Evolutionary conservation across 2,888 invertebrate genomes (phyloP).

Genomic region (Leptopilina drosophilae): DNA sequence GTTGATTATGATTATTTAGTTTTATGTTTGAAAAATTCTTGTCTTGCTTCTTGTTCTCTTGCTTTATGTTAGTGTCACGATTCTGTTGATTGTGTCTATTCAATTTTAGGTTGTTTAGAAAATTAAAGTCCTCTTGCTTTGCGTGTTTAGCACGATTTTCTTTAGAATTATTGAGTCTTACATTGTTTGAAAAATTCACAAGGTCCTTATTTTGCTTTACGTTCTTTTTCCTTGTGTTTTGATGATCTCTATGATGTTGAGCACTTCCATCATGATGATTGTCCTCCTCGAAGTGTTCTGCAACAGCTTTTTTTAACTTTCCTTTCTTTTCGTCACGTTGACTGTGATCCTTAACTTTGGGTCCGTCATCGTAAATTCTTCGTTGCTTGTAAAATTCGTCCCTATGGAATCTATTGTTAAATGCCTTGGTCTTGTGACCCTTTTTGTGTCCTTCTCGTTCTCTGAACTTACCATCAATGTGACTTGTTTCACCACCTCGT

Average conservation of each 20-base stretch:
- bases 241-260: slow-evolving; percentile 83
- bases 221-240: slow-evolving; percentile 53
- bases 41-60: too few relatives aligned
- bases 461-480: slow-evolving; percentile 84
- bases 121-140: too few relatives aligned
- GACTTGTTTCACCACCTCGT: slow-evolving; percentile 83
- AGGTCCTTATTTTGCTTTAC: too few relatives aligned
- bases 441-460: slow-evolving; percentile 88
- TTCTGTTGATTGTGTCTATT: too few relatives aligned
- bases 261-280: slow-evolving; percentile 75
- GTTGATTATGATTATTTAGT: too few relatives aligned
- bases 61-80: too few relatives aligned
- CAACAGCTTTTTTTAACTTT: slow-evolving; percentile 82
- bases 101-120: too few relatives aligned
- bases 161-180: too few relatives aligned
- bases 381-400: slow-evolving; percentile 89
- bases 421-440: slow-evolving; percentile 87
- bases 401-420: slow-evolving; percentile 88
- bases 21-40: too few relatives aligned
- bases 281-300: slow-evolving; percentile 82
- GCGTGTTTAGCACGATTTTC: too few relatives aligned
- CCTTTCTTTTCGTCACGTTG: slow-evolving; percentile 82
- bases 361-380: slow-evolving; percentile 87
- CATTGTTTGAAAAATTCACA: too few relatives aligned
- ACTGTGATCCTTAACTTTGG: slow-evolving; percentile 84